Base-by-base conservation (phyloP, 2,797 vertebrate genomes). In the Thunnus albacares region DNA sequence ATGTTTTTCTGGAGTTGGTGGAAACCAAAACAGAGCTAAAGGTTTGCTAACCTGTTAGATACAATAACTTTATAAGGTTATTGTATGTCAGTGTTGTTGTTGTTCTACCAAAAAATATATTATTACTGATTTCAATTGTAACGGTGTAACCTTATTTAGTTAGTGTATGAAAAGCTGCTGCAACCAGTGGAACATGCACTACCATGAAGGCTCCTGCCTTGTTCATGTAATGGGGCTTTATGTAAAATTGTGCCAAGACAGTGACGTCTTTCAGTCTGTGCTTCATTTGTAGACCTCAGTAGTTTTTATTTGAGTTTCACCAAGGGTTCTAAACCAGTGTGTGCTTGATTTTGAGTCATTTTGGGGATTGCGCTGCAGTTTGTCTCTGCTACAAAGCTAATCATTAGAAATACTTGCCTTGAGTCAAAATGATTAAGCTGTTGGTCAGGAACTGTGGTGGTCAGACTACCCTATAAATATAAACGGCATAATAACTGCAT, bases 401-500 rank as follows among this genome's bases (percentile, higher is more conserved):
- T 75, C 56, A 35, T 35, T 49, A 72, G 22, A 68, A 53, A 43
- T 30, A 24, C 38, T n/a, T 20, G 26, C 41, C 57, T 43, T 49
- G 22, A 41, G 61, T 58, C 57, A 53, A 55, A 67, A 26, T n/a
- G 70, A 79, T 70, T 38, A 15, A 60, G 33, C 51, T 38, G 35
- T 38, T 57, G 60, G 66, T 52, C 38, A 64, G 52, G 51, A 69
- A 51, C 57, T 49, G 17, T 10, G 45, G 47, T 62, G 62, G 61
- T 73, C 78, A 47, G 57, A 66, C 63, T 51, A 57, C 51, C 45
- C 61, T 57, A 47, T 65, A 74, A 80, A 79, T 73, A 82, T 64
- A 74, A 79, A 71, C 47, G 24, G 55, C 18, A 53, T 82, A 74
- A 78, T 79, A 53, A 55, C 58, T 71, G 30, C 78, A 75, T 64